Evolutionary conservation across 2,888 invertebrate genomes (phyloP).

Genomic region (Rhopalosiphum nymphaeae): DNA sequence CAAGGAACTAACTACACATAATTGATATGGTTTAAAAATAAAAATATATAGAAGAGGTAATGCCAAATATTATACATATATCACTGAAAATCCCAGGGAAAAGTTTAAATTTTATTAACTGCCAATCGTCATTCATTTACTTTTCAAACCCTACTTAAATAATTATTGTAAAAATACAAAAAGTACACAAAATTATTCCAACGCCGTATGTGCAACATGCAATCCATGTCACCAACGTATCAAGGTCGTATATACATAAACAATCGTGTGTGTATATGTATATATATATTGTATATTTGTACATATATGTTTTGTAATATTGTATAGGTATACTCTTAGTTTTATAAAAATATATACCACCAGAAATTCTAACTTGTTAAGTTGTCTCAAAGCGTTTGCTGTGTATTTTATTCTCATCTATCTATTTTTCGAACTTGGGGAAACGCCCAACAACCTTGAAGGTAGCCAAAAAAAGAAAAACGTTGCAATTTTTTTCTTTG

Average conservation of each 20-base stretch:
- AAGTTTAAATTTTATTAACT: neutral
- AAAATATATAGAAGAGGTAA: slow-evolving; percentile 6
- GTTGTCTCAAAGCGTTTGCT: neutral
- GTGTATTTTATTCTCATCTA: slow-evolving; percentile 20
- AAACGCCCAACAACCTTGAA: slow-evolving; percentile 51
- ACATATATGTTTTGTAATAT: neutral
- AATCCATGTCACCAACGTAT: neutral
- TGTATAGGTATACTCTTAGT: neutral
- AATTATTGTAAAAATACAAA: neutral
- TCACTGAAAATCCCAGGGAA: slow-evolving; percentile 18
- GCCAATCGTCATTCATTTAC: neutral
- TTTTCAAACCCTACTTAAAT: neutral
- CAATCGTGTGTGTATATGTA: neutral
- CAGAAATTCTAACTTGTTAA: neutral
- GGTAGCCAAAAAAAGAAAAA: slow-evolving; percentile 47
- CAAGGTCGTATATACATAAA: neutral
- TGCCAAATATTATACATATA: slow-evolving; percentile 27
- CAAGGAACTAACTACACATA: neutral
- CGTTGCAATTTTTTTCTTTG: slow-evolving; percentile 25
- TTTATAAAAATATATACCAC: neutral
- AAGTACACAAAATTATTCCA: neutral
- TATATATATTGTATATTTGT: neutral
- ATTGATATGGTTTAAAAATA: slow-evolving; percentile 51
- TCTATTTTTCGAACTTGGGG: slow-evolving; percentile 50
- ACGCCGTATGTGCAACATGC: neutral